Percentiles rank a stretch among this genome's conserved stretches.
Conservation (phyloP, 2,797 vertebrate genomes). For the Tauraco hartlaubi region DNA sequence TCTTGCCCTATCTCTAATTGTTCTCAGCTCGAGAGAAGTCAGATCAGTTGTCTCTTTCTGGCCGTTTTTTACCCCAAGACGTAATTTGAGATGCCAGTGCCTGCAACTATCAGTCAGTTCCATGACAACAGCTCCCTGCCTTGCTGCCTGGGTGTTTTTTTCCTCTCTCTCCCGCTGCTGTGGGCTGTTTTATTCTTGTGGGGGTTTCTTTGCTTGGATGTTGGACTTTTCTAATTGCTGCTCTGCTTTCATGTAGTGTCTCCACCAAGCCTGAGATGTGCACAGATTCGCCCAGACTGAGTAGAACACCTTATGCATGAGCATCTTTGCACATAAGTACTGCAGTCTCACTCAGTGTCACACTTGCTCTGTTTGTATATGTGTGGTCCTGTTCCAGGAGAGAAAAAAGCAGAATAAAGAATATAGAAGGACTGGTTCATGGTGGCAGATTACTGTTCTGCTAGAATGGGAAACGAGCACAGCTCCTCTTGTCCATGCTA, state of each 20-base stretch:
- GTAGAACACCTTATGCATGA: not conserved
- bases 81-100: not conserved
- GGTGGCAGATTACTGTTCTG: not conserved
- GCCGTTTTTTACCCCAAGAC: not conserved
- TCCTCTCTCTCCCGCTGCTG: not conserved
- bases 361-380: not conserved
- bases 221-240: not conserved
- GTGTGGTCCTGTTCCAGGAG: not conserved
- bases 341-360: not conserved
- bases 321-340: fast-evolving
- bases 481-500: not conserved
- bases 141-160: not conserved
- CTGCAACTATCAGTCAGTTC: not conserved
- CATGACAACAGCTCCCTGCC: not conserved
- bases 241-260: not conserved
- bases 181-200: not conserved
- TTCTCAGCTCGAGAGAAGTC: not conserved
- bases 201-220: not conserved
- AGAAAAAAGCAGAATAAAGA: not conserved
- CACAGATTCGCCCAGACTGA: not conserved
- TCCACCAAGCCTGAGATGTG: not conserved
- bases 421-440: fast-evolving
- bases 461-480: not conserved
- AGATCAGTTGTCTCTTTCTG: not conserved
- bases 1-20: not conserved